A percentile compares a stretch with the other conserved stretches of the same genome.
Evolutionary conservation across 2,888 invertebrate species (phyloP).

Genomic region (Melanotus villosus): DNA sequence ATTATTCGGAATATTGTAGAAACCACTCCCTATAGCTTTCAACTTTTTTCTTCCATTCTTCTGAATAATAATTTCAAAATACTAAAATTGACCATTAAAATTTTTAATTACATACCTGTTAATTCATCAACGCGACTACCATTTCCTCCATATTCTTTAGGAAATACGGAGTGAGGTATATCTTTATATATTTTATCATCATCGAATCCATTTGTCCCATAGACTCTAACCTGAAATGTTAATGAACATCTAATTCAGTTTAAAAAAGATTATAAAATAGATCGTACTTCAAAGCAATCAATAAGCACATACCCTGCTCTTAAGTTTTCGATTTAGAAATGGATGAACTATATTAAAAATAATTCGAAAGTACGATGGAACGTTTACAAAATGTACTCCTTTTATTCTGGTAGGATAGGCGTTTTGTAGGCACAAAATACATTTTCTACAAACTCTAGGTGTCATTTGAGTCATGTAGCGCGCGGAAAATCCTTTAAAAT

Average conservation of each 20-base stretch:
- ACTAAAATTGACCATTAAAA: too few species aligned
- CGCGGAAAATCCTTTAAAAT: not conserved
- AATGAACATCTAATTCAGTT: not conserved
- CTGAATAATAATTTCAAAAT: too few species aligned
- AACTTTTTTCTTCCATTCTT: too few species aligned
- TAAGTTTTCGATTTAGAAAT: not conserved
- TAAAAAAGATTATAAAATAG: not conserved
- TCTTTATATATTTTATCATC: not conserved
- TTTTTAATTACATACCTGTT: too few species aligned
- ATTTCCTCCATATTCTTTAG: slow-evolving; percentile 10
- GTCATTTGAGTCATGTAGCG: not conserved
- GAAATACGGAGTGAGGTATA: not conserved
- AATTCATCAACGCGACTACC: not conserved
- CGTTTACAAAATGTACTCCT: not conserved
- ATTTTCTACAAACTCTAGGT: not conserved
- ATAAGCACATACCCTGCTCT: too few species aligned
- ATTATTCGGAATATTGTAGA: too few species aligned
- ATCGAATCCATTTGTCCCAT: not conserved
- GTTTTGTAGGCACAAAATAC: not conserved
- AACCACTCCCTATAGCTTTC: too few species aligned
- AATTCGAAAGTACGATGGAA: not conserved
- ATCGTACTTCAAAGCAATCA: not conserved
- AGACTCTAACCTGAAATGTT: not conserved
- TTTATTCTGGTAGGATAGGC: slow-evolving; percentile 7
- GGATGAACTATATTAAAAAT: slow-evolving; percentile 10